Percentiles rank a stretch among this genome's conserved stretches.
Evolutionary conservation across 2,797 vertebrate genomes (phyloP).

Genomic region (Chromis chromis): DNA sequence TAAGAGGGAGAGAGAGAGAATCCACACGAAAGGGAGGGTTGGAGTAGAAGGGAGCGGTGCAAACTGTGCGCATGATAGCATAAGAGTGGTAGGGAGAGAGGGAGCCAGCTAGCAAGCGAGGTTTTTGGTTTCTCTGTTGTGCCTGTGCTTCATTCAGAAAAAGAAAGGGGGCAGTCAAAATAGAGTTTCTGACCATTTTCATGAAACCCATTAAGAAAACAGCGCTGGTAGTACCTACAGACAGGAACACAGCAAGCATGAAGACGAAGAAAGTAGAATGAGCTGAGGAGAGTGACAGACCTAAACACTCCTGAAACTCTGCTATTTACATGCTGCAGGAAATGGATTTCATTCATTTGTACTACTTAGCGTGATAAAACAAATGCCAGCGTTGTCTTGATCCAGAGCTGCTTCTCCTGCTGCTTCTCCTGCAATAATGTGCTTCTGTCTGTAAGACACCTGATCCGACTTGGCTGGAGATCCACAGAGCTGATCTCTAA

Average conservation of each 20-base stretch:
- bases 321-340: conserved; percentile 50
- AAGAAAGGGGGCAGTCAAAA: conserved; percentile 74
- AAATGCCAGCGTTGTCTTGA: conserved; percentile 44
- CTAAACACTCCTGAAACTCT: conserved; percentile 40
- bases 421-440: conserved; percentile 52
- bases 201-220: conserved; percentile 53
- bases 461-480: conserved; percentile 66
- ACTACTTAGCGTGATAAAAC: conserved; percentile 55
- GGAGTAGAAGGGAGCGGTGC: conserved; percentile 69
- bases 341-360: conserved; percentile 63
- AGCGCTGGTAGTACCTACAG: conserved; percentile 24
- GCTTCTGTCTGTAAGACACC: conserved; percentile 61
- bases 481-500: conserved; percentile 61
- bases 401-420: conserved; percentile 42
- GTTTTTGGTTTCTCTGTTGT: conserved; percentile 63
- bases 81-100: conserved; percentile 64
- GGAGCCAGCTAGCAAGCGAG: conserved; percentile 60
- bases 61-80: conserved; percentile 78
- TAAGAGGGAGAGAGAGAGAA: conserved; percentile 54
- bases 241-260: conserved; percentile 43
- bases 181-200: conserved; percentile 60
- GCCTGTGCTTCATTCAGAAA: conserved; percentile 85
- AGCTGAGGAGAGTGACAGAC: conserved; percentile 51
- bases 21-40: conserved; percentile 68
- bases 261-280: conserved; percentile 62